Conservation (phyloP, 2,113 vertebrate species). For the Sapajus apella region DNA sequence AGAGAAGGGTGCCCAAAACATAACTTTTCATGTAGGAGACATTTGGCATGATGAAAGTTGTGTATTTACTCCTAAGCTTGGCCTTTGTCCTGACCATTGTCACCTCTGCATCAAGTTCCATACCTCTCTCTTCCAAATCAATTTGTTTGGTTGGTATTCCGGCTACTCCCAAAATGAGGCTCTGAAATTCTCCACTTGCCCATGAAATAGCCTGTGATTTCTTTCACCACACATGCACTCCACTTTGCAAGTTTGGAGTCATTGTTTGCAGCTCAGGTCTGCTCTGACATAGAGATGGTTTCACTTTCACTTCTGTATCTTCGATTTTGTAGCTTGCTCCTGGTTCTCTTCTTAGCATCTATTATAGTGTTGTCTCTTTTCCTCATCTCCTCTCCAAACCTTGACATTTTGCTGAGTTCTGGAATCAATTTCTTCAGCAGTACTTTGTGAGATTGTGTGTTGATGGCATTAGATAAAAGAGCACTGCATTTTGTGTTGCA, state of each 20-base stretch:
- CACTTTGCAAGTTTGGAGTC: background rate
- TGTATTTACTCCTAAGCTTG: background rate
- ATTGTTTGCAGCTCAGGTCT: background rate
- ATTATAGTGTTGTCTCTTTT: background rate
- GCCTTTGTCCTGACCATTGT: background rate
- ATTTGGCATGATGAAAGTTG: background rate
- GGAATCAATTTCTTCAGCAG: background rate
- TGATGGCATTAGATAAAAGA: background rate
- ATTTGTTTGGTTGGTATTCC: background rate
- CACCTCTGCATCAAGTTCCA: background rate
- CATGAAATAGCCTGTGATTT: background rate
- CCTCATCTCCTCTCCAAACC: background rate
- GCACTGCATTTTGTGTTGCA: background rate
- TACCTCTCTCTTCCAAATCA: background rate
- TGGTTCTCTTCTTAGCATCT: background rate
- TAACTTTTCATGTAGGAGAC: background rate
- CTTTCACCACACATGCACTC: background rate
- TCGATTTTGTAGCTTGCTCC: background rate
- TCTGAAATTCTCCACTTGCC: background rate
- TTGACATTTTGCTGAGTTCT: constrained; percentile 18
- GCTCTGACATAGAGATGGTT: background rate
- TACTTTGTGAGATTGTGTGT: background rate
- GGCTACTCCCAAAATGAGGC: background rate
- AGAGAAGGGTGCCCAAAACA: background rate
- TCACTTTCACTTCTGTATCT: background rate